These are phyloP conservation scores for Diaprepes abbreviatus DNA, from an alignment of 2,888 invertebrate species.

Conservation along the genomic window DNA sequence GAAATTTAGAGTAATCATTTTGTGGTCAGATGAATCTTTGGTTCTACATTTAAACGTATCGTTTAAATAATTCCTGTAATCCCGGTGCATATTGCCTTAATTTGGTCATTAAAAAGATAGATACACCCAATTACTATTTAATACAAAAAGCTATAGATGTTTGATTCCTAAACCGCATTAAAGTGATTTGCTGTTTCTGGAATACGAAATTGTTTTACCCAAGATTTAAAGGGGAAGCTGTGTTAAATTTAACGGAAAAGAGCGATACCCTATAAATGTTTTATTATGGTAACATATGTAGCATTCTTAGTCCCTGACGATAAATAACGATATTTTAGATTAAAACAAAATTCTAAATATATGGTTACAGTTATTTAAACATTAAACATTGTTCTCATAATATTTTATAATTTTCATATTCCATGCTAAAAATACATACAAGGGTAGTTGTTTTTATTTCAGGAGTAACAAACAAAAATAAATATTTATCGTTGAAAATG, in stretches of 20 bases:
- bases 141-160: background rate
- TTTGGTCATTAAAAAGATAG: background rate
- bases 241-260: background rate
- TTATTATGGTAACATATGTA: background rate
- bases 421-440: too few relatives aligned
- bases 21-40: too few relatives aligned
- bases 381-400: too few relatives aligned
- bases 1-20: too few relatives aligned
- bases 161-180: background rate
- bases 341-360: too few relatives aligned
- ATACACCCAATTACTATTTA: background rate
- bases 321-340: too few relatives aligned
- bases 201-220: background rate
- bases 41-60: too few relatives aligned
- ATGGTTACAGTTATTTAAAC: too few relatives aligned
- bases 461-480: too few relatives aligned
- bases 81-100: background rate
- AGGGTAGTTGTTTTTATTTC: too few relatives aligned
- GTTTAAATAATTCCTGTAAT: background rate
- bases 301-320: background rate
- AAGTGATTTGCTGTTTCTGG: background rate
- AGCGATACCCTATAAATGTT: background rate
- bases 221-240: background rate
- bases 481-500: too few relatives aligned
- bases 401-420: too few relatives aligned